Conservation (phyloP, 2,888 invertebrate genomes). For the Rotaria sp. region DNA sequence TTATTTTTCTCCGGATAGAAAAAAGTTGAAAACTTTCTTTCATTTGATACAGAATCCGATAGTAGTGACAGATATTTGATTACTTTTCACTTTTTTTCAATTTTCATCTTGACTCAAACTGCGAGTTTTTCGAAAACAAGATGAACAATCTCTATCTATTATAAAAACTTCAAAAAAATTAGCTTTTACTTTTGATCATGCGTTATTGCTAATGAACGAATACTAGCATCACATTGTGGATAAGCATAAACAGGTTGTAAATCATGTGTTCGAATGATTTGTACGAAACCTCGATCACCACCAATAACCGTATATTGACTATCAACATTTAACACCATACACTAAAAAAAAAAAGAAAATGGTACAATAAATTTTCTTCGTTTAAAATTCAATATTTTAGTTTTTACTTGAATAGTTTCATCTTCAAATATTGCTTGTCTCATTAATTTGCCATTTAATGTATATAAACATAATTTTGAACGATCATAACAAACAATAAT, state of each 20-base stretch:
- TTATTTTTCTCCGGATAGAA: no score
- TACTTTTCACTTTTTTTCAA: no score
- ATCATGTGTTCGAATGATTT: slow-evolving; percentile 95
- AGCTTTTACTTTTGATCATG: slow-evolving; percentile 90
- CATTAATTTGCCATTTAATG: slow-evolving; percentile 81
- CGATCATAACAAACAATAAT: slow-evolving; percentile 60
- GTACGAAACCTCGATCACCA: slow-evolving; percentile 92
- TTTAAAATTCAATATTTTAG: no score
- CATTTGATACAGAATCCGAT: no score
- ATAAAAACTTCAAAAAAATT: no score
- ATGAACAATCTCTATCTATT: no score
- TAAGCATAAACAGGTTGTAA: slow-evolving; percentile 92
- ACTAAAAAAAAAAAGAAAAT: not conserved
- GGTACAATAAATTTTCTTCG: not conserved
- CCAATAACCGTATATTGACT: slow-evolving; percentile 97
- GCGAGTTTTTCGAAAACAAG: no score
- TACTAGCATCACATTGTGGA: slow-evolving; percentile 89
- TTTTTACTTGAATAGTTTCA: slow-evolving; percentile 78
- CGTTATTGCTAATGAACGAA: slow-evolving; percentile 83
- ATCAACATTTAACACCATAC: slow-evolving; percentile 74
- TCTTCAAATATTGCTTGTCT: slow-evolving; percentile 74
- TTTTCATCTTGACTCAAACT: no score
- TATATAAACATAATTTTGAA: slow-evolving; percentile 63
- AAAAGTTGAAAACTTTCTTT: no score
- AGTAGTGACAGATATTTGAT: no score